Evolutionary conservation across 53 echinoderm and acorn worm species (phyloP).

Genomic region (Hippasteria phrygiana): DNA sequence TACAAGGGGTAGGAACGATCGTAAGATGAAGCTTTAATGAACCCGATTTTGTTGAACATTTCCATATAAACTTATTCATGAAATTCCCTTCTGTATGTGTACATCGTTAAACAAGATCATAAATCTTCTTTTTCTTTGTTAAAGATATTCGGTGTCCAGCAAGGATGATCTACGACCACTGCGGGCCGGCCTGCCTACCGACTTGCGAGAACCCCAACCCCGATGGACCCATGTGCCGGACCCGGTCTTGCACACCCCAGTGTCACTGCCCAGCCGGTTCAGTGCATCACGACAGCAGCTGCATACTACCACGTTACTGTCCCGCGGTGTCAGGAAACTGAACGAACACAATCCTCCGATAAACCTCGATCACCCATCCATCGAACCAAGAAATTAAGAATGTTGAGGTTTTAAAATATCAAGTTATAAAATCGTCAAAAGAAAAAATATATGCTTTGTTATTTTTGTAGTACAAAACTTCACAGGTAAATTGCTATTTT

Average conservation of each 20-base stretch:
- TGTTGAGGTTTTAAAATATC: too few species aligned
- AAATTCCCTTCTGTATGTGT: too few species aligned
- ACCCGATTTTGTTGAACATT: too few species aligned
- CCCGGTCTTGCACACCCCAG: conserved; percentile 31
- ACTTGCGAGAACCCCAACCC: conserved; percentile 44
- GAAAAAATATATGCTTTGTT: too few species aligned
- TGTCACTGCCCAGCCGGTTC: conserved; percentile 71
- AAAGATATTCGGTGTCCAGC: conserved; percentile 60
- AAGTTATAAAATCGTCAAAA: too few species aligned
- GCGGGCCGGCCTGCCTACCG: conserved; percentile 71
- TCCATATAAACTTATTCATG: too few species aligned
- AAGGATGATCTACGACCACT: conserved; percentile 71
- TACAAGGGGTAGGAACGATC: too few species aligned
- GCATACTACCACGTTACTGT: conserved; percentile 44
- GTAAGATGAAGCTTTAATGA: too few species aligned
- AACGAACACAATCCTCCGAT: background rate
- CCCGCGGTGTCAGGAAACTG: conserved; percentile 8
- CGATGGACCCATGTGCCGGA: background rate
- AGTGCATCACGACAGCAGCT: conserved; percentile 43
- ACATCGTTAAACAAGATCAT: too few species aligned
- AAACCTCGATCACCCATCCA: background rate
- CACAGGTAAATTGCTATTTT: too few species aligned
- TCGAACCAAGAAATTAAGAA: too few species aligned
- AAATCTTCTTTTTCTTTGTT: background rate
- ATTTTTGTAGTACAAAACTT: too few species aligned